Base-by-base conservation (phyloP, 2,888 invertebrate genomes). In the Scaptomyza parva region DNA sequence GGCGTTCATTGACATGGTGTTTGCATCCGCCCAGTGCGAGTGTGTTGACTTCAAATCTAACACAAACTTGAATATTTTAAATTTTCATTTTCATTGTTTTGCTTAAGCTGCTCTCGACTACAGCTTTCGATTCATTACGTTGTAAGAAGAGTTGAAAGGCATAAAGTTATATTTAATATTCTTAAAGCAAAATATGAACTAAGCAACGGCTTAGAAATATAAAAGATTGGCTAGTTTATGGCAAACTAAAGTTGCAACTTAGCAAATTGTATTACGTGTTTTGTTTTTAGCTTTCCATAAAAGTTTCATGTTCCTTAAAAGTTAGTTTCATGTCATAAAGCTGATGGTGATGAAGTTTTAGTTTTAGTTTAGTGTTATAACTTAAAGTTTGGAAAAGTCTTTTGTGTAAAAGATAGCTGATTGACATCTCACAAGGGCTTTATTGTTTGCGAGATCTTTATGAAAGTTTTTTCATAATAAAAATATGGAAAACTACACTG, bases 1-100 rank as follows among this genome's bases (percentile, higher is more conserved):
- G 45, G 50, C 67, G 62, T 78, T 57, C 74, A 74, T 78, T 74
- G 74, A 78, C 74, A 60, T 59, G 65, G 28, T 44, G 40, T 54
- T 41, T 66, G 67, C 55, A 57, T 65, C 22, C 52, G 37, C 51
- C 53, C 47, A 30, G 37, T 14, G n/a, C n/a, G n/a, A n/a, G 5
- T 28, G 51, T 53, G 51, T 53, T 40, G 28, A 30, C 41, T 53
- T 20, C 40, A 45, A 47, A 41, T 43, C 41, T 35, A 44, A 44
- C 28, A 37, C 8, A 39, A 54, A 37, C 53, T 66, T 28, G 18
- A 8, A 65, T 47, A 66, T 59, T 72, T 65, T 41, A 51, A 24
- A 64, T 58, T 35, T 14, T 12, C 4, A 12, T 30, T 30, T 12
- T 12, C 12, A 6, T 12, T 30, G 3, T 37, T 37, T 17, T 17